Conservation (phyloP, 1,140 invertebrate species). For the Sipha flava region DNA sequence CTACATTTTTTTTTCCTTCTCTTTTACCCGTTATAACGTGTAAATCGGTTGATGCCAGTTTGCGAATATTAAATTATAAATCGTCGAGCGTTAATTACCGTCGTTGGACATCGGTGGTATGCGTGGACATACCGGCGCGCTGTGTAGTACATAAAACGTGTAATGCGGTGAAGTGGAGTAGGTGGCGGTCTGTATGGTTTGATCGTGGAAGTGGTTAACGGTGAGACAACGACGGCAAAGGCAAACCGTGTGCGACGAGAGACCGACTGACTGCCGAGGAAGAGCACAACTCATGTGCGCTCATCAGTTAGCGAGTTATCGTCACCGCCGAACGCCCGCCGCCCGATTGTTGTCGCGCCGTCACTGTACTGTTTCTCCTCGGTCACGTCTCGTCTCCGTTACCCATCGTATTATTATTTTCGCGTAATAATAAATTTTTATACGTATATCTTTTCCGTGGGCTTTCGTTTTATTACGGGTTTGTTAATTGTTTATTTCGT, state of each 20-base stretch:
- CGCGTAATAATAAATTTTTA: too few relatives aligned
- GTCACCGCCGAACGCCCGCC: neutral
- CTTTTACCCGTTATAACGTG: neutral
- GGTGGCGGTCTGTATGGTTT: neutral
- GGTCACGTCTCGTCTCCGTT: too few relatives aligned
- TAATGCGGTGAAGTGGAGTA: neutral
- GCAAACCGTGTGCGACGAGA: neutral
- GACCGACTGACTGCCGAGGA: neutral
- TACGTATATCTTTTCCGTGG: too few relatives aligned
- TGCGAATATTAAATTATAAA: neutral
- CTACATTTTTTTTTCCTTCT: neutral
- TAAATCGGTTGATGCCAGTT: neutral
- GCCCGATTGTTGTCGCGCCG: neutral
- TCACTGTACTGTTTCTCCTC: neutral
- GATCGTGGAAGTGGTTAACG: neutral
- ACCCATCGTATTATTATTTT: too few relatives aligned
- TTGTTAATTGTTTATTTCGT: too few relatives aligned
- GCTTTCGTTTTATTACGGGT: too few relatives aligned
- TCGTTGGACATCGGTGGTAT: too few relatives aligned
- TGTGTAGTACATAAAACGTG: too few relatives aligned
- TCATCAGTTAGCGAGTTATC: neutral
- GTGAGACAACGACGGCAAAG: neutral
- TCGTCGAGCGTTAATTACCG: neutral
- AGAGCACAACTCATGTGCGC: neutral
- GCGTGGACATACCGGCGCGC: too few relatives aligned